Base-by-base conservation (phyloP, 2,797 vertebrate species). In the Pangasius sanitwongsei region DNA sequence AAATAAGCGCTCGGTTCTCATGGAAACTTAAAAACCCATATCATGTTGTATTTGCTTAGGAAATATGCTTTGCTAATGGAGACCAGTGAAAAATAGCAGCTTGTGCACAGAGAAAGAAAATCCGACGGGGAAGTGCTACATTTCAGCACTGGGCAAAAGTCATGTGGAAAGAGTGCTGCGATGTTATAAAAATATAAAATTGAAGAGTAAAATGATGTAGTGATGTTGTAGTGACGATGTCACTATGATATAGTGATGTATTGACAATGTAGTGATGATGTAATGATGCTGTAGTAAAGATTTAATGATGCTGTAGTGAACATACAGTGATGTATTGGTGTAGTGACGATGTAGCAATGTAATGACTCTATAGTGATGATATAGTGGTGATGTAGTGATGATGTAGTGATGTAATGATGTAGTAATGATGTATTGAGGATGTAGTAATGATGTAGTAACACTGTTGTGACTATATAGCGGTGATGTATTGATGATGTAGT, bases 1-100 rank as follows among this genome's bases (percentile, higher is more conserved):
- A 95, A 96, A 93, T 83, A 63, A 83, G 81, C 81, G 44, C 37
- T 94, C 94, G 91, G 92, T 94, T 94, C 94, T 95, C 94, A 95
- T 94, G 94, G 94, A 96, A 95, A 96, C 92, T 92, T 63, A 83
- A 83, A 83, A 83, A 83, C 59, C 81, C 37, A 0, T 63, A 44
- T 63, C 57, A 63, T 83, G 81, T 23, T 61, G 57, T 83, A 83
- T 83, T 63, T 44, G 34, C 57, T 83, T 28, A 63, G 34, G 44
- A 83, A 44, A 44, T 44, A 11, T 8, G 13, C 9, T 37, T 91
- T 87, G 91, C 94, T 95, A 95, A 95, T 96, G 93, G 94, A 93
- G 92, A 94, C 94, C 93, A 92, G 91, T 92, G 92, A 95, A 95
- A 61, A 96, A 95, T 94, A 89, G 75, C 48, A 89, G 91, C 44